These are phyloP conservation scores for Seira musarum DNA, from an alignment of 2,888 invertebrate species.

Conservation along the genomic window DNA sequence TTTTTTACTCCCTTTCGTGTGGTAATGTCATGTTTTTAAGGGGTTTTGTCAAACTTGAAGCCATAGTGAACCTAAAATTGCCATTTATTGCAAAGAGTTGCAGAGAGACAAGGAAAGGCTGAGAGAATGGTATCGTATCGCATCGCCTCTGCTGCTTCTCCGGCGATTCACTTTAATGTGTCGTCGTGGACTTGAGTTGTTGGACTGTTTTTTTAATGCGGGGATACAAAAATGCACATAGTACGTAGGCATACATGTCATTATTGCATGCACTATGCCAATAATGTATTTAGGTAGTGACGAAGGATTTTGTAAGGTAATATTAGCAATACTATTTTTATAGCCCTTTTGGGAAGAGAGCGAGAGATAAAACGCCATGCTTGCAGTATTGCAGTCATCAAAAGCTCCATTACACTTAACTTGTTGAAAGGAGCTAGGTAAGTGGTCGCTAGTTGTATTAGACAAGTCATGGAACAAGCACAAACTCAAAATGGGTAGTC, in stretches of 20 bases:
- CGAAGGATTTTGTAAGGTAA: not conserved
- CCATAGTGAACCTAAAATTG: conserved; percentile 22
- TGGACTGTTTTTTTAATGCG: not conserved
- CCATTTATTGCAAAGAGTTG: conserved; percentile 53
- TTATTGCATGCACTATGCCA: conserved; percentile 40
- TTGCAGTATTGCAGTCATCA: conserved; percentile 33
- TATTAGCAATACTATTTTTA: conserved; percentile 12
- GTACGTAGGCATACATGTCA: conserved; percentile 21
- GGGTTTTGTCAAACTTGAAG: conserved; percentile 20
- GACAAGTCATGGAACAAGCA: conserved; percentile 38
- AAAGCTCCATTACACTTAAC: conserved; percentile 23
- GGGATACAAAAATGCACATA: conserved; percentile 19
- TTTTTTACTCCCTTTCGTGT: not conserved
- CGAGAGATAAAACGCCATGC: conserved; percentile 8
- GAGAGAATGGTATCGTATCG: not conserved
- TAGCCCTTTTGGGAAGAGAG: conserved; percentile 4
- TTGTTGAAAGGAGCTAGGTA: conserved; percentile 14
- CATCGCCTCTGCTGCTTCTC: not conserved
- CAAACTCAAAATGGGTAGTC: conserved; percentile 33
- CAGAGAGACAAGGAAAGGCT: conserved; percentile 22
- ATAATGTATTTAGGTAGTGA: conserved; percentile 22
- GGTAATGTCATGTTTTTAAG: conserved; percentile 19
- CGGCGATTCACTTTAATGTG: conserved; percentile 1
- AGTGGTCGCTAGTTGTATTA: conserved; percentile 5
- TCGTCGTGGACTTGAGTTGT: conserved; percentile 14